Evolutionary conservation across 2,113 vertebrate species (phyloP), one percentile per base, ranked within the genome.

Genomic region (Tupaia chinensis): DNA sequence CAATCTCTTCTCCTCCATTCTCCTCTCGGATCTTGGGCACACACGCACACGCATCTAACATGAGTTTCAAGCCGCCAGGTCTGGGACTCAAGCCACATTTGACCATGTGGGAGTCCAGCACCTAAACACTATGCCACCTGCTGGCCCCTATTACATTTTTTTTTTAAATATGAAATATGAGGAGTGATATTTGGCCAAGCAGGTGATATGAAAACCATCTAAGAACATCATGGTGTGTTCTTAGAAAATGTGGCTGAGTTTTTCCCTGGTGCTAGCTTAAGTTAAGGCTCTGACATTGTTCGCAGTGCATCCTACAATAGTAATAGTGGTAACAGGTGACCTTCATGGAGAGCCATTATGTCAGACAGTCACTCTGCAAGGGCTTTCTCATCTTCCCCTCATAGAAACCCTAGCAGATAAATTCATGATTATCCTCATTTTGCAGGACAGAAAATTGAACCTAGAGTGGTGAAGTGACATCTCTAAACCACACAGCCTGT

Each of bases 151-250:
- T 44, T 44, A 44, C 44, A 44, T 29, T 29, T 56, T 56, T 65
- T 58, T 89, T 34, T 53, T 1, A 19, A 32, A 80, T 29, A 81
- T 89, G 13, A 94, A 88, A 16, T 91, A 80, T 65, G 72, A 93
- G 54, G 60, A 85, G 20, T n/a, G 78, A 94, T 77, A 88, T 82
- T 89, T 54, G 85, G 22, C 58, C 17, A 27, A 74, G n/a, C 19
- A 73, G n/a, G 9, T 83, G 8, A 78, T 77, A 87, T 61, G 60
- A 69, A 97, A 89, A 79, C 22, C 56, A 80, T 58, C n/a, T 34
- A 54, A 61, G 22, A 72, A 78, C 17, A 70, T 5, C 23, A 58
- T 29, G 74, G 80, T 9, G 6, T 3, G 7, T 84, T 93, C 70
- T 86, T 53, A 27, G 63, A 89, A 77, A 79, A 81, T 7, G 32